Base-by-base conservation (phyloP, 2,797 vertebrate genomes). In the Myoxocephalus aenaeus region DNA sequence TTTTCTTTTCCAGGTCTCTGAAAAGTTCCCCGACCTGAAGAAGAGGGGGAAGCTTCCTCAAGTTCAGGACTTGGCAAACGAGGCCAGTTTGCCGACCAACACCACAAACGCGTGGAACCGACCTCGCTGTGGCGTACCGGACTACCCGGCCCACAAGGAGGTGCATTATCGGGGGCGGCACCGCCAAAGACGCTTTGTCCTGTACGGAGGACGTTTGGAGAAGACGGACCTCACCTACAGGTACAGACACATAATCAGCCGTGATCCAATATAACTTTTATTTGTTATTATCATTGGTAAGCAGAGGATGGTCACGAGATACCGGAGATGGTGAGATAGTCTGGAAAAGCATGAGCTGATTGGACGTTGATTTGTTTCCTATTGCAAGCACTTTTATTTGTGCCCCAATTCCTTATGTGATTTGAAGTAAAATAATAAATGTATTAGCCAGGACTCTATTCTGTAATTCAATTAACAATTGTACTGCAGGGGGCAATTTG, bases 191-290 rank as follows among this genome's bases (percentile, higher is more conserved):
- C 95, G 97, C 50, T 98, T 96, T 0, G 96, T 97, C 38, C 92
- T 98, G 64, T 95, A 96, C 0, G 97, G 97, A 0, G 96, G 95
- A 2, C 96, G 95, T 54, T 94, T 96, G 95, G 96, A 96, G 72
- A 97, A 95, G 91, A 96, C 83, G 0, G 92, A 97, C 78, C 96
- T 98, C 87, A 98, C 97, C 36, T 98, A 98, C 93, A 97, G 95
- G 97, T 98, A 96, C 89, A 46, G 53, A 68, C 2, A 34, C 12
- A 7, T 1, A 18, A 20, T n/a, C 27, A 27, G 10, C 7, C 10
- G n/a, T 5, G 11, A 42, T 14, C 3, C 32, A 36, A 11, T 11
- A 5, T 8, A 3, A n/a, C n/a, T 25, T 5, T 36, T 2, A 42
- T 22, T 15, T 61, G 13, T 7, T 29, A 17, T 36, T 36, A 36